These are phyloP conservation scores for Pantherophis alleghaniensis DNA, from an alignment of 2,797 vertebrate genomes.

Conservation along the genomic window DNA sequence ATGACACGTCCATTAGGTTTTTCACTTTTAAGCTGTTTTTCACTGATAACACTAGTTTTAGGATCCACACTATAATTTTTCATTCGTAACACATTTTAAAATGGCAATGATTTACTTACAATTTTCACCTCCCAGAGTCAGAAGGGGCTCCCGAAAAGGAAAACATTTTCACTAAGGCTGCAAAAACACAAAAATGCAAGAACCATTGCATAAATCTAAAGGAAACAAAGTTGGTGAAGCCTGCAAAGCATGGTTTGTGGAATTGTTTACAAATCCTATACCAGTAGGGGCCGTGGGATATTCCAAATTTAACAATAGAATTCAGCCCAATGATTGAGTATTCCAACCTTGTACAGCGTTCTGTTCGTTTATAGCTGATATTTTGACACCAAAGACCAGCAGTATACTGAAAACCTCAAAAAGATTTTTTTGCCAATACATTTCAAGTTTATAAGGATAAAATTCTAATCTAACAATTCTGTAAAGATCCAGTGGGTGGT, in stretches of 20 bases:
- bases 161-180: not conserved
- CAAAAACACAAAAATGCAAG: not conserved
- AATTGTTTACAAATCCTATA: not conserved
- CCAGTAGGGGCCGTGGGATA: not conserved
- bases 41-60: not conserved
- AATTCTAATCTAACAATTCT: conserved; percentile 44
- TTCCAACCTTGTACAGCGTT: not conserved
- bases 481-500: conserved; percentile 66
- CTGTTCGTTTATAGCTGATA: conserved; percentile 1
- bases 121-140: not conserved
- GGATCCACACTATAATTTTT: not conserved
- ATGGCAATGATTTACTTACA: not conserved
- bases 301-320: not conserved
- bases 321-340: not conserved
- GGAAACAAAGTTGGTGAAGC: not conserved
- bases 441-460: conserved; percentile 33
- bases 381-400: conserved; percentile 13
- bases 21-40: not conserved
- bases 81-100: not conserved
- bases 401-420: not conserved
- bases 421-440: accelerated
- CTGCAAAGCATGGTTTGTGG: not conserved
- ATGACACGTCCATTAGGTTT: not conserved
- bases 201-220: not conserved
- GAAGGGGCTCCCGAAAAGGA: not conserved